Evolutionary conservation across 30 jellyfish, hydroid and myxozoan species (phyloP), one percentile per base, ranked within the genome.

Genomic region (Catostylus mosaicus): DNA sequence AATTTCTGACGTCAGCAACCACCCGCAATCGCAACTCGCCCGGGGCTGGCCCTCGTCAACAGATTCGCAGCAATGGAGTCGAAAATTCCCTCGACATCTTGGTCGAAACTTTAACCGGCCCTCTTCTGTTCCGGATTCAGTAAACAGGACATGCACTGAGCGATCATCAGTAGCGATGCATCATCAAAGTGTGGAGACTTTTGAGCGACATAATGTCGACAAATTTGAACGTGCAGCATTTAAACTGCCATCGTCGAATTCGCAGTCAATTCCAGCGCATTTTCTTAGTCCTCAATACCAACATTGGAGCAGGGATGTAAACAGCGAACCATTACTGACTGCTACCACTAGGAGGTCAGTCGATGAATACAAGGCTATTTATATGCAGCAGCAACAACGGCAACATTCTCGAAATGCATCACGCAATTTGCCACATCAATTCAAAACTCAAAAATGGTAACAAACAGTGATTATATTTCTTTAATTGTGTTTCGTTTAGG

Each of bases 301-400:
- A 59, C 54, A 36, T 37, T 82, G 92, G 92, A 72, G 86, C 40
- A 54, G 86, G 46, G 86, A 82, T 50, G 77, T 74, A 33, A 51
- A 50, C 80, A 82, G 92, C 71, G 92, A 82, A 43, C 92, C 92
- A 37, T 62, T 77, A 30, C 65, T 77, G 52, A 77, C 88, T 6
- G 78, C 88, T 30, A 50, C 88, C 66, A 77, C 88, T 29, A 77
- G 50, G 64, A 56, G 88, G 62, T 54, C 88, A 0, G 38, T 77
- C 12, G 37, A 78, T 62, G 88, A 77, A 54, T 77, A 62, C 40
- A 78, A 77, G 69, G 79, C 88, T 7, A 19, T 60, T 32, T 33
- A 50, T 9, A 34, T 43, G 68, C 88, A 59, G 33, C 86, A 75
- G n/a, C 86, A 75, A 20, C 78, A 77, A 20, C 78, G 72, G 18